Evolutionary conservation across 64 coral and sea anemone species (phyloP), one percentile per base, ranked within the genome.

Genomic region (Montipora efflorescens): DNA sequence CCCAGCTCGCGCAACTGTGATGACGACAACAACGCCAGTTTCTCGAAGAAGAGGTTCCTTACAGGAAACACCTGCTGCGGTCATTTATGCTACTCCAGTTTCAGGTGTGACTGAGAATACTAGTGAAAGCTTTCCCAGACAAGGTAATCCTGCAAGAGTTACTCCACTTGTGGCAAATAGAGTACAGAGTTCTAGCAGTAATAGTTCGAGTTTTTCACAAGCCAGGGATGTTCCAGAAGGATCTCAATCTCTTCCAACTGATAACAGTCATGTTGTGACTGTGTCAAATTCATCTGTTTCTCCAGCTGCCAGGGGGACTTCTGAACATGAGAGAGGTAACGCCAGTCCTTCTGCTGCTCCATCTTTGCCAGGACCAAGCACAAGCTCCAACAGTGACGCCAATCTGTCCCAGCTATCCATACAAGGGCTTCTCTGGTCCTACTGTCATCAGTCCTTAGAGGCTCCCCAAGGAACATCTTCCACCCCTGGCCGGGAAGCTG

Each of bases 71-170:
- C 45, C 82, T 18, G 5, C 44, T 15, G 12, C 62, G 7, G 82
- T 86, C 19, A 51, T 86, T 12, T 72, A 86, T 48, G 82, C 82
- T 23, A 86, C 66, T 18, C 66, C 82, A 71, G 15, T 86, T 20
- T 21, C 82, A 15, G 82, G 66, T 5, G 44, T 23, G 11, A 25
- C 18, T 19, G 45, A 66, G 44, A 46, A 86, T 44, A 15, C 4
- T 69, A 86, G 82, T 71, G 43, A 9, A 50, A 86, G 82, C 46
- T 72, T 86, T 48, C 82, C 82, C 4, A 86, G 82, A 50, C 79
- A 64, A 61, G 61, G 79, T 12, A 82, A 25, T 25, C 1, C 57
- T 23, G 66, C 82, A 71, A 86, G 66, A 67, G 82, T 86, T 15
- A 86, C 82, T 49, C 43, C 82, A 71, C 82, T 86, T 15, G 20